These are phyloP conservation scores for Thripadectes ignobilis DNA, from an alignment of 2,797 vertebrate species.

Conservation along the genomic window DNA sequence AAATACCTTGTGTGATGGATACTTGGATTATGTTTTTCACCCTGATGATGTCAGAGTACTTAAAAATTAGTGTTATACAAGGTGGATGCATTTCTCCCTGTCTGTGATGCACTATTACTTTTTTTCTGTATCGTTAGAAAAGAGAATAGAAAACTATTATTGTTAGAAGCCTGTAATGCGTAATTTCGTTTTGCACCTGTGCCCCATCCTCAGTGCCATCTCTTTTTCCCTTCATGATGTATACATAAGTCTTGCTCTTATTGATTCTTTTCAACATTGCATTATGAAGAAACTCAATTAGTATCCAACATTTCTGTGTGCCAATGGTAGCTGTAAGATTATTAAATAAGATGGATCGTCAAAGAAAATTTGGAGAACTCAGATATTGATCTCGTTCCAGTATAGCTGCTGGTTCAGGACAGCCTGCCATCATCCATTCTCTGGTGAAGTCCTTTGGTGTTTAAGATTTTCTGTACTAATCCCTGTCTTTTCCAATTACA, in stretches of 20 bases:
- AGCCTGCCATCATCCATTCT: neutral
- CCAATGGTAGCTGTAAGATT: neutral
- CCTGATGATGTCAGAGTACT: neutral
- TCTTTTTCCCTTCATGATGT: neutral
- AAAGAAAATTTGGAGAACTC: constrained; percentile 1
- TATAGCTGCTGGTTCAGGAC: neutral
- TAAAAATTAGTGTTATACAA: neutral
- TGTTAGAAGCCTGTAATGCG: neutral
- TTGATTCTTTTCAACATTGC: neutral
- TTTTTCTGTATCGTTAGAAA: neutral
- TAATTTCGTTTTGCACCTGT: neutral
- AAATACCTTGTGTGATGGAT: neutral
- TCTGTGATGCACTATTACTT: neutral
- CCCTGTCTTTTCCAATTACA: neutral
- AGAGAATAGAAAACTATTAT: neutral
- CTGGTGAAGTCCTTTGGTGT: neutral
- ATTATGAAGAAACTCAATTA: constrained; percentile 31
- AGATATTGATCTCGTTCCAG: neutral
- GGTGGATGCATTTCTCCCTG: neutral
- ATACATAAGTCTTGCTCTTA: neutral
- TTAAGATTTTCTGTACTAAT: neutral
- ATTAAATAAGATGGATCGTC: neutral
- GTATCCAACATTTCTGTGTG: neutral
- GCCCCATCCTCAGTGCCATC: neutral
- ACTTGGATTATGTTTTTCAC: rapidly evolving